Base-by-base conservation (phyloP, 1,140 invertebrate genomes). In the Drosophila erecta region DNA sequence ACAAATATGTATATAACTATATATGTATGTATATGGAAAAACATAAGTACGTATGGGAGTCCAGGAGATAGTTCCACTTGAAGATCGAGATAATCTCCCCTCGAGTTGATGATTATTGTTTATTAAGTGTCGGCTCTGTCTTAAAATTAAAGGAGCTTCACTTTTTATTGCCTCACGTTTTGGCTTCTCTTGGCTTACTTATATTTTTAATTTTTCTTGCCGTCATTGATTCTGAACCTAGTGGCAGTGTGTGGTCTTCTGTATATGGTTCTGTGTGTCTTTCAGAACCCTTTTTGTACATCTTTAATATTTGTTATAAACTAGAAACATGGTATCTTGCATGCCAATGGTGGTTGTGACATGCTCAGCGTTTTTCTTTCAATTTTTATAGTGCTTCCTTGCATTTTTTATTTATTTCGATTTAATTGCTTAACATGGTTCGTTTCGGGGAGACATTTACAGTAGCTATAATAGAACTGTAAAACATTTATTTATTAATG, bases 71-170 rank as follows among this genome's bases (percentile, higher is more conserved):
- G 24, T 50, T 73, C 58, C 30, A 65, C 62, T 71, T 51, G 51
- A 5, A 33, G 49, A 57, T 57, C 74, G 38, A 37, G 61, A 58
- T 57, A 62, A 20, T 41, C 33, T 57, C 38, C 66, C 27, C 49
- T 59, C 33, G 60, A 43, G 53, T 49, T 71, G 60, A 66, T 80
- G 76, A 81, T 86, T 87, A 86, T 81, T 87, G 81, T 87, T 87
- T 87, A 87, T 87, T 87, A 89, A 83, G 83, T 87, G 83, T 79
- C 79, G 84, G 83, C 62, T 49, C 49, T 60, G 73, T 65, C 84
- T 76, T 87, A 65, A 86, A 83, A 86, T 83, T 62, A 87, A 87
- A 77, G 79, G 79, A 87, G 83, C 71, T 76, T 87, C 38, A 43
- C 53, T 70, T 76, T 85, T 86, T 86, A 87, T 81, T 70, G 79